These are phyloP conservation scores for Ornithoptera priamus DNA, from an alignment of 2,888 invertebrate genomes.

Conservation along the genomic window DNA sequence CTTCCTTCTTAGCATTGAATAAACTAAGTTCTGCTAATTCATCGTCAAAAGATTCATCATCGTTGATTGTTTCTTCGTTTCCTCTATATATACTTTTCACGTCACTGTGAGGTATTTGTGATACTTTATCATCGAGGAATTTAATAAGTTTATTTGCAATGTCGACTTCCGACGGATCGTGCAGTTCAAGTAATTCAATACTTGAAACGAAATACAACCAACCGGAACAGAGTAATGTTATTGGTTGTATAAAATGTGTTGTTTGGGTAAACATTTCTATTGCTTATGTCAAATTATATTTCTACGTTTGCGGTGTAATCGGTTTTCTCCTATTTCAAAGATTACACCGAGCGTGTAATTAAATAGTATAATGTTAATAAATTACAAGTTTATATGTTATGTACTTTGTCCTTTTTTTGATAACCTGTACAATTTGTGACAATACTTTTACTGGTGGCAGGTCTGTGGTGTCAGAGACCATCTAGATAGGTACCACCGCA, in stretches of 20 bases:
- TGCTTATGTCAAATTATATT: too few species aligned
- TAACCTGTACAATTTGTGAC: too few species aligned
- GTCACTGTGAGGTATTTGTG: not conserved
- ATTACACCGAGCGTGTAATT: slow-evolving; percentile 16
- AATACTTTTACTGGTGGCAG: too few species aligned
- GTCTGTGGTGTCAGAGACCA: too few species aligned
- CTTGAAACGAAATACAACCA: not conserved
- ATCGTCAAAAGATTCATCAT: not conserved
- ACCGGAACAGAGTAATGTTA: not conserved
- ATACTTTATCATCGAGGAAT: slow-evolving; percentile 7
- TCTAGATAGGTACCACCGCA: too few species aligned
- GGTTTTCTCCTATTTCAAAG: not conserved
- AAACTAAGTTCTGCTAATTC: not conserved
- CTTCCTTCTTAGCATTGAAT: not conserved
- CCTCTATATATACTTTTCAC: not conserved
- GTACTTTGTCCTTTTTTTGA: too few species aligned
- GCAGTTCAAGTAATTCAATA: slow-evolving; percentile 10
- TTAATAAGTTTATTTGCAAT: slow-evolving; percentile 22
- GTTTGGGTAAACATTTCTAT: slow-evolving; percentile 14
- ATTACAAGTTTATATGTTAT: too few species aligned
- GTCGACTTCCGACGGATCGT: slow-evolving; percentile 7
- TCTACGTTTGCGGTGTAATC: not conserved
- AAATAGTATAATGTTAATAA: not conserved
- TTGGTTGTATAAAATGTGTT: not conserved
- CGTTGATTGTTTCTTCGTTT: not conserved